Base-by-base conservation (phyloP, 37 sponge, comb jelly and placozoan species). In the Cladorhizidae sp. region DNA sequence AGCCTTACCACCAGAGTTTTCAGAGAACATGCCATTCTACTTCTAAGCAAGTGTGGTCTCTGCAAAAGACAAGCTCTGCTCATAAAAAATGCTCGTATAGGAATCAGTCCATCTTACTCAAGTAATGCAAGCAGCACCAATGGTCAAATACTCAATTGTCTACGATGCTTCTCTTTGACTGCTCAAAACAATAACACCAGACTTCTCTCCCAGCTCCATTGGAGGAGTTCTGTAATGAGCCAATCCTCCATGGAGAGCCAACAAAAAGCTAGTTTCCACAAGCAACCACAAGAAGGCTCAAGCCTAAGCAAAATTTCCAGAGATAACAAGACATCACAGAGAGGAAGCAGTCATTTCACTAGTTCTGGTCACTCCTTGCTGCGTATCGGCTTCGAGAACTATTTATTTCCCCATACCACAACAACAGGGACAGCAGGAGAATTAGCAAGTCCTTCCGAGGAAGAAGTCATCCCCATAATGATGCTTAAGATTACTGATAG, bases 1-100 rank as follows among this genome's bases (percentile, higher is more conserved):
- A 76, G 86, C 57, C 72, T 95, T 28, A 78, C 87, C 22, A 85
- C 86, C 12, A 52, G 64, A 33, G 76, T 28, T 2, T 95, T 95
- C 85, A 70, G 85, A n/a, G 76, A 86, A 25, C 87, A 87, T 42
- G 25, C 87, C 28, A 17, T 78, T n/a, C 39, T 61, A 7, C 38
- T 80, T 25, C 57, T 84, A 38, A 73, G 43, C 57, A 74, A 77
- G 70, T 74, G 83, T 65, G 77, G 81, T 1, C 25, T 87, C 50
- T 85, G 52, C 57, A 40, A 68, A n/a, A 31, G 28, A 2, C 20
- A 31, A 29, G 62, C 40, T 1, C 18, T 42, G 3, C 8, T 35
- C 12, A 39, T 81, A 38, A 57, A 21, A 22, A 25, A 41, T 12
- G 7, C 20, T 2, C 54, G 72, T 3, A 45, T 29, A 1, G 70